Evolutionary conservation across 2,113 vertebrate genomes (phyloP).

Genomic region (Chitala chitala): DNA sequence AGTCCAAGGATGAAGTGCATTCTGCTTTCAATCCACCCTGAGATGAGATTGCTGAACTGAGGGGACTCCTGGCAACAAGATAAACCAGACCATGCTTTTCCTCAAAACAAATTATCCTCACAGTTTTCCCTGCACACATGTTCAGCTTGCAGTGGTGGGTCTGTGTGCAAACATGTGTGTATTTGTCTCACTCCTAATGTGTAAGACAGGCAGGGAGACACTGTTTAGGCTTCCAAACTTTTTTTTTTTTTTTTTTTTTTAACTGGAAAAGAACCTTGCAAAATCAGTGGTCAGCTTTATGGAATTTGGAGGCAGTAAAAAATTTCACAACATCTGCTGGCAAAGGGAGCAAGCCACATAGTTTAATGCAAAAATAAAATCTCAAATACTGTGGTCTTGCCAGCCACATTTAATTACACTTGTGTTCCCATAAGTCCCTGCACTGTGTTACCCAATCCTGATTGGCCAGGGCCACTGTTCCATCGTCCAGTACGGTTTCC

Average conservation of each 20-base stretch:
- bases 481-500: too few relatives aligned
- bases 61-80: slow-evolving; percentile 12
- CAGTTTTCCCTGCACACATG: not conserved
- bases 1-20: not conserved
- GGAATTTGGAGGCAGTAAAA: not conserved
- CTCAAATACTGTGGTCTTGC: too few relatives aligned
- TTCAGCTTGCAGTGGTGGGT: not conserved
- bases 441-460: too few relatives aligned
- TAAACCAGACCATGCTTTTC: not conserved
- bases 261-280: not conserved
- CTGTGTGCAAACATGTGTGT: not conserved
- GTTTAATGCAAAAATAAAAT: not conserved
- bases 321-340: too few relatives aligned
- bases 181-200: not conserved
- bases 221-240: not conserved
- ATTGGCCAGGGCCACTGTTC: too few relatives aligned
- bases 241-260: not conserved
- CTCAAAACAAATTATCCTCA: not conserved
- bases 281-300: not conserved
- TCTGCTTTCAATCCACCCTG: slow-evolving; percentile 16
- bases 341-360: too few relatives aligned
- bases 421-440: too few relatives aligned
- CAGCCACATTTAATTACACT: too few relatives aligned
- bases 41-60: not conserved
- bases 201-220: not conserved